Conservation (phyloP, 92 coral and sea anemone genomes). For the Umimayanthus chanpuru region DNA sequence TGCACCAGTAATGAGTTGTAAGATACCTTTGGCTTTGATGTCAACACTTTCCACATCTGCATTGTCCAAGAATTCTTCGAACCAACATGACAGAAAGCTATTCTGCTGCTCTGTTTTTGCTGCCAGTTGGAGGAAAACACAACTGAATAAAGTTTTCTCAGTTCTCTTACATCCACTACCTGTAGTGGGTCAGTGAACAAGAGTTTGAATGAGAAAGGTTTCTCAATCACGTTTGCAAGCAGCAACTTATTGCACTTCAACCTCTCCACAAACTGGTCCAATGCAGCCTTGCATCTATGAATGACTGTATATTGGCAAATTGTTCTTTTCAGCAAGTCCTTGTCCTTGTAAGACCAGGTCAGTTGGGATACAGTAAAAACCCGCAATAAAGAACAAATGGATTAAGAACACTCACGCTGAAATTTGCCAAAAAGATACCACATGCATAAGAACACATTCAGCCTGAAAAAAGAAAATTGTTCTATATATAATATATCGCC, state of each 20-base stretch:
- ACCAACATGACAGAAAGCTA: constrained; percentile 56
- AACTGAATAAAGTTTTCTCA: constrained; percentile 14
- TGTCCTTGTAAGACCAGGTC: constrained; percentile 26
- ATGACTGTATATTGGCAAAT: constrained; percentile 38
- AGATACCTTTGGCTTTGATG: constrained; percentile 15
- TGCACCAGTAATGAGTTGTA: constrained; percentile 54
- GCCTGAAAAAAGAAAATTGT: no score
- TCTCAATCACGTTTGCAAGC: constrained; percentile 5
- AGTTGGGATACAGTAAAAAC: no score
- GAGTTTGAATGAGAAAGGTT: constrained; percentile 24
- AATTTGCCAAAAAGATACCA: no score
- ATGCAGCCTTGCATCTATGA: constrained; percentile 43
- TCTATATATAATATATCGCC: no score
- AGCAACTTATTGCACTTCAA: constrained; percentile 31
- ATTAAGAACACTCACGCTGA: no score
- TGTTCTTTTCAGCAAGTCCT: background rate
- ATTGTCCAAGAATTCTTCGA: constrained; percentile 51
- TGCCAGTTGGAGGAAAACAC: constrained; percentile 27
- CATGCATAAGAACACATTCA: no score
- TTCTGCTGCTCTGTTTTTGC: constrained; percentile 46
- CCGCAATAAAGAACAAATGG: no score
- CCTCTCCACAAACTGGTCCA: constrained; percentile 49
- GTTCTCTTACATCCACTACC: constrained; percentile 26
- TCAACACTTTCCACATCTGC: constrained; percentile 22
- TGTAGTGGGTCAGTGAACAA: constrained; percentile 27